Evolutionary conservation across 2,797 vertebrate species (phyloP).

Genomic region (Chiloscyllium punctatum): DNA sequence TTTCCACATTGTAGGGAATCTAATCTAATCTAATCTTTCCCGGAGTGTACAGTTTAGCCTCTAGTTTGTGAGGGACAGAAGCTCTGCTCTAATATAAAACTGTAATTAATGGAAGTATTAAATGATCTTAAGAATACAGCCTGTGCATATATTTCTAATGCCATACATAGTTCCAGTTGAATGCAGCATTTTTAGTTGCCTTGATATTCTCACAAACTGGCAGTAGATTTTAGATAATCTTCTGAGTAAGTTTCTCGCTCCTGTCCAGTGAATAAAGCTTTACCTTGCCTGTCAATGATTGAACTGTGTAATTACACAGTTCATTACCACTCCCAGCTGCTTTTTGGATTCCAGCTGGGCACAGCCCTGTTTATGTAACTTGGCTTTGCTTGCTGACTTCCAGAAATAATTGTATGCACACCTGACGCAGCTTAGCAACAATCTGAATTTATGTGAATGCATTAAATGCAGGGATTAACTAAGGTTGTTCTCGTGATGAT

Average conservation of each 20-base stretch:
- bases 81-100: not conserved
- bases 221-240: not conserved
- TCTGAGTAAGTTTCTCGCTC: not conserved
- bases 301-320: not conserved
- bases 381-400: not conserved
- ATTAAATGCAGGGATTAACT: not conserved
- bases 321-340: not conserved
- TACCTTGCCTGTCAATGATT: not conserved
- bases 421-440: not conserved
- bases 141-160: not conserved
- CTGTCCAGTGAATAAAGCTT: not conserved
- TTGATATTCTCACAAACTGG: not conserved
- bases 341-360: not conserved
- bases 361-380: not conserved
- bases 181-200: not conserved
- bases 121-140: not conserved
- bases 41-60: not conserved
- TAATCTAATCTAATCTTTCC: not conserved
- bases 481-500: not conserved
- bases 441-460: not conserved
- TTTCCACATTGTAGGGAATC: not conserved
- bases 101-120: not conserved
- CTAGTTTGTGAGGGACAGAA: not conserved
- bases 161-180: not conserved
- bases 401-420: not conserved